Conservation (phyloP, 2,113 vertebrate species). For the Platysternon megacephalum region DNA sequence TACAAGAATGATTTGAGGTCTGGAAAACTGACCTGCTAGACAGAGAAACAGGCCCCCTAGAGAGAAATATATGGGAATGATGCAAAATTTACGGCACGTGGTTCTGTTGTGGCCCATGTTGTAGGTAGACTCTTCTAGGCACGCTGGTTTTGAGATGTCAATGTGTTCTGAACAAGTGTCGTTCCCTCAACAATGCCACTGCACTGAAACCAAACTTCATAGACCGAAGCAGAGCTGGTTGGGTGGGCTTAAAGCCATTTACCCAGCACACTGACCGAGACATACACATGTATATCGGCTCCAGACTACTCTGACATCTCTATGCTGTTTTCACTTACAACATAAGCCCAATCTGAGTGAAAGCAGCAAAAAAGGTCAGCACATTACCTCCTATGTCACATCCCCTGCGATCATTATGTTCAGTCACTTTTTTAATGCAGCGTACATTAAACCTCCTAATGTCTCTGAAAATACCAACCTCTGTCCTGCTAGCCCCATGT, state of each 20-base stretch:
- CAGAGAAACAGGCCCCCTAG: too few relatives aligned
- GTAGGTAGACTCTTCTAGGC: rapidly evolving
- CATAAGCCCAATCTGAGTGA: not conserved
- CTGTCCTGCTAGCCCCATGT: not conserved
- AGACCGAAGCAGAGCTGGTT: not conserved
- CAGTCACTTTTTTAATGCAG: not conserved
- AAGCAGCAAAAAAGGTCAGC: not conserved
- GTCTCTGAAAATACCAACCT: conserved; percentile 26
- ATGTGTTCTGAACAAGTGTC: not conserved
- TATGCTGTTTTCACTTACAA: rapidly evolving
- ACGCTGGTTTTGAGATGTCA: rapidly evolving
- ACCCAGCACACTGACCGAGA: not conserved
- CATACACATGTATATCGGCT: rapidly evolving
- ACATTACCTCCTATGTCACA: not conserved
- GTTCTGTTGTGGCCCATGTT: not conserved
- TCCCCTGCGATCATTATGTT: not conserved
- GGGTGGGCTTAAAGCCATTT: not conserved
- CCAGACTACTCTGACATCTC: not conserved
- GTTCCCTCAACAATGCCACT: not conserved
- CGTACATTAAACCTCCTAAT: not conserved
- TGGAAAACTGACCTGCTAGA: not conserved
- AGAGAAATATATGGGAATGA: not conserved
- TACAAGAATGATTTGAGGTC: not conserved
- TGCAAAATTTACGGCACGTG: not conserved
- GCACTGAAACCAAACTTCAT: not conserved